Conservation (phyloP, 2,113 vertebrate genomes). For the Paraplagusia blochii region DNA sequence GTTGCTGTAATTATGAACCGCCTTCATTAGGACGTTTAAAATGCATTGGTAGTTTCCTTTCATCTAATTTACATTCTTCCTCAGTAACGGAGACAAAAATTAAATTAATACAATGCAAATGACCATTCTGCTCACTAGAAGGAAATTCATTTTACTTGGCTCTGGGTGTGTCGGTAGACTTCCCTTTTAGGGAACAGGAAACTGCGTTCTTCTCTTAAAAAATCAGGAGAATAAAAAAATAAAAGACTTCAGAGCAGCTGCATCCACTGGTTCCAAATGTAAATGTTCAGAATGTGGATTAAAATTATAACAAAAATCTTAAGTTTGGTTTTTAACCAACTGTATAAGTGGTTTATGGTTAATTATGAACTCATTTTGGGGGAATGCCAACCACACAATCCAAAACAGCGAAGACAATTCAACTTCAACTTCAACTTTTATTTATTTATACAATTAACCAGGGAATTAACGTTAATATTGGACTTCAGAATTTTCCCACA, state of each 20-base stretch:
- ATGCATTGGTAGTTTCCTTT: slow-evolving; percentile 55
- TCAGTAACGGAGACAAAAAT: slow-evolving; percentile 28
- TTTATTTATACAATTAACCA: no score
- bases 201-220: slow-evolving; percentile 13
- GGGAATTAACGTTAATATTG: no score
- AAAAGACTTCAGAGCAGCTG: background rate
- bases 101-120: slow-evolving; percentile 41
- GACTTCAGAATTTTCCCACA: no score
- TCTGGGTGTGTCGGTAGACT: slow-evolving; percentile 8
- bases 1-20: slow-evolving; percentile 53
- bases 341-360: no score
- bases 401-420: no score
- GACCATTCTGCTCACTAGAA: slow-evolving; percentile 18
- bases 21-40: slow-evolving; percentile 68
- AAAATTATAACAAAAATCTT: no score
- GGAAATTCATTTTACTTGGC: slow-evolving; percentile 29
- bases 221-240: slow-evolving; percentile 11
- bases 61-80: slow-evolving; percentile 44
- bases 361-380: no score
- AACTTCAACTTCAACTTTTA: no score
- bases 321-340: no score
- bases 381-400: no score
- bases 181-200: background rate
- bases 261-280: no score
- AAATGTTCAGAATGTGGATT: no score